These are phyloP conservation scores for Channa argus DNA, from an alignment of 2,113 vertebrate species.

Conservation along the genomic window DNA sequence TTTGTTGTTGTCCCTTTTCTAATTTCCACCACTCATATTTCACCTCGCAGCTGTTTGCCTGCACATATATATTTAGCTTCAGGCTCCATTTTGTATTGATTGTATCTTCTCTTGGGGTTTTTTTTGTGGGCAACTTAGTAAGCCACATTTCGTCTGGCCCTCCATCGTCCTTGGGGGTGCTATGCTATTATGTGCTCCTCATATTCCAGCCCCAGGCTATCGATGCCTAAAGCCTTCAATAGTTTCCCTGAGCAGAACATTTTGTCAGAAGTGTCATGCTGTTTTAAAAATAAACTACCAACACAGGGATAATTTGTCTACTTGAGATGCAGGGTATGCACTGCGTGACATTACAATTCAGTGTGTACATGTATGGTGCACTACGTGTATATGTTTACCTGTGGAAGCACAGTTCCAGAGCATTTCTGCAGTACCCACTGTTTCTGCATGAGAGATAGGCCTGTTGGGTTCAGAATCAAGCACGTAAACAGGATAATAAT, in stretches of 20 bases:
- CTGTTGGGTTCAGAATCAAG: conserved; percentile 8
- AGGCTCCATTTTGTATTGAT: conserved; percentile 74
- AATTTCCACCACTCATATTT: conserved; percentile 68
- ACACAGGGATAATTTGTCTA: background rate
- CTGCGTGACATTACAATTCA: background rate
- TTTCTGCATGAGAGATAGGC: conserved; percentile 24
- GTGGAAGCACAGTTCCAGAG: background rate
- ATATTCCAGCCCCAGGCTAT: conserved; percentile 32
- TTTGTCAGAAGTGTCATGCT: conserved; percentile 2
- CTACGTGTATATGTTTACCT: background rate
- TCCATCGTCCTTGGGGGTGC: conserved; percentile 72
- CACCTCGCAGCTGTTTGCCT: conserved; percentile 55
- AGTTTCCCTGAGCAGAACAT: background rate
- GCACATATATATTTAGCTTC: conserved; percentile 76
- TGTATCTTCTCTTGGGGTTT: conserved; percentile 65
- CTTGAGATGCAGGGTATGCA: background rate
- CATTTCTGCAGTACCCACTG: background rate
- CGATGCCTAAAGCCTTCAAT: background rate
- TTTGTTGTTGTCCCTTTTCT: conserved; percentile 62
- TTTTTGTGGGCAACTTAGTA: conserved; percentile 52
- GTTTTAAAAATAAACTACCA: background rate
- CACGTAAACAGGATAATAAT: conserved; percentile 18
- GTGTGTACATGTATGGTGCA: conserved; percentile 6
- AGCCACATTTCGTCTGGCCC: conserved; percentile 61
- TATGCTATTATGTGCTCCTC: conserved; percentile 57